Evolutionary conservation across 2,113 vertebrate species (phyloP).

Genomic region (Brachyhypopomus gauderio): DNA sequence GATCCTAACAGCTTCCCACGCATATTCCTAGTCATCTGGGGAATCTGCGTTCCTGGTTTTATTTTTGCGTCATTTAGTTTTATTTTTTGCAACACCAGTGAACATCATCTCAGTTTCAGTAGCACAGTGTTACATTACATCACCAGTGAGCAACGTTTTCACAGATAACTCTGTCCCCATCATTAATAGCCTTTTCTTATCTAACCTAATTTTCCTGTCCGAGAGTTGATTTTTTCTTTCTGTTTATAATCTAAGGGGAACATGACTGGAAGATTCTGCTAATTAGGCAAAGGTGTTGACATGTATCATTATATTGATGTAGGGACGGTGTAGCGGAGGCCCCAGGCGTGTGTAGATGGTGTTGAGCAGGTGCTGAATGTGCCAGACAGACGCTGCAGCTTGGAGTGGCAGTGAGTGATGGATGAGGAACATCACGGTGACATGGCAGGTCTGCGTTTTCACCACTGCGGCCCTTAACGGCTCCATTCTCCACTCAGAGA

Average conservation of each 20-base stretch:
- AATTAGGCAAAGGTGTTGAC: no score
- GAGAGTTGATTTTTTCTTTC: no score
- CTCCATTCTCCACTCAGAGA: background rate
- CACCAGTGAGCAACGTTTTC: no score
- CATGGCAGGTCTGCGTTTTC: conserved; percentile 31
- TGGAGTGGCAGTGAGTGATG: conserved; percentile 12
- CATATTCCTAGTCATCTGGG: background rate
- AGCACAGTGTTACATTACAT: background rate
- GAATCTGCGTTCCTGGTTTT: background rate
- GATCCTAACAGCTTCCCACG: background rate
- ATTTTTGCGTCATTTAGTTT: background rate
- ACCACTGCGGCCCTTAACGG: background rate
- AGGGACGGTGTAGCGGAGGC: background rate
- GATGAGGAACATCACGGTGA: background rate
- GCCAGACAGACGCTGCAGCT: conserved; percentile 7
- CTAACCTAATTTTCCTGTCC: no score
- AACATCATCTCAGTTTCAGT: conserved; percentile 8
- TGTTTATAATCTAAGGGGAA: no score
- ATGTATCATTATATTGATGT: conserved; percentile 31
- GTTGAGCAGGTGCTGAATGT: conserved; percentile 4
- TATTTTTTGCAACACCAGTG: background rate
- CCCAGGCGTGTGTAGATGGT: background rate
- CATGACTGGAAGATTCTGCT: no score
- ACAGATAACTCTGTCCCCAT: no score
- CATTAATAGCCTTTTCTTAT: no score